phyloP scores from a whole-genome alignment of 2,113 vertebrate species.

The Propithecus coquereli region DNA sequence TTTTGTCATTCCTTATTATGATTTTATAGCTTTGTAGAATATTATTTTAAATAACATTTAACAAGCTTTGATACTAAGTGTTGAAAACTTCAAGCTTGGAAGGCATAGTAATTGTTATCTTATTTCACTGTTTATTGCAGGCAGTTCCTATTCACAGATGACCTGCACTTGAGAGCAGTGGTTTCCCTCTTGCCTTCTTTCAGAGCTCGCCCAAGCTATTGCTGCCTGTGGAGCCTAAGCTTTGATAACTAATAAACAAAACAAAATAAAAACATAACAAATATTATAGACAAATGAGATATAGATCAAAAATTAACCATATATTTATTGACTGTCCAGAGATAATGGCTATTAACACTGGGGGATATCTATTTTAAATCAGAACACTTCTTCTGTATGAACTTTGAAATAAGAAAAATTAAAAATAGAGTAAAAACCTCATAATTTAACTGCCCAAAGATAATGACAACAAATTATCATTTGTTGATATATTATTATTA shows the following conservation, averaged over 20 bases:
- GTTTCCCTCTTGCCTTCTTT: neutral
- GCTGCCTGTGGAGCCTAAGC: neutral
- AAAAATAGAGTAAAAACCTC: neutral
- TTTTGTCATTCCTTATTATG: neutral
- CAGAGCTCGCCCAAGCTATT: neutral
- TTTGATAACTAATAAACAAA: neutral
- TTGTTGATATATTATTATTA: neutral
- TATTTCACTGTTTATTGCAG: neutral
- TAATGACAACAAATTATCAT: neutral
- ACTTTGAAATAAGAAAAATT: conserved; percentile 31
- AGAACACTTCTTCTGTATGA: neutral
- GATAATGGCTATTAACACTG: neutral
- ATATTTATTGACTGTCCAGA: neutral
- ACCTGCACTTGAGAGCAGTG: neutral
- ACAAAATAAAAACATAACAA: neutral
- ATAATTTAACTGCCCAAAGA: neutral
- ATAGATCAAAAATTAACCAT: neutral
- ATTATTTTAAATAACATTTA: neutral
- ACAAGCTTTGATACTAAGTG: neutral
- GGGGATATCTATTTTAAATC: neutral
- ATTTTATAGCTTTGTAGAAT: neutral
- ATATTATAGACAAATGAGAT: neutral
- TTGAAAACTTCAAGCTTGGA: neutral
- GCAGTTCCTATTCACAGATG: neutral
- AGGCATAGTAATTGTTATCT: neutral